phyloP scores from a whole-genome alignment of 2,888 invertebrate species.

The Acronicta aceris region DNA sequence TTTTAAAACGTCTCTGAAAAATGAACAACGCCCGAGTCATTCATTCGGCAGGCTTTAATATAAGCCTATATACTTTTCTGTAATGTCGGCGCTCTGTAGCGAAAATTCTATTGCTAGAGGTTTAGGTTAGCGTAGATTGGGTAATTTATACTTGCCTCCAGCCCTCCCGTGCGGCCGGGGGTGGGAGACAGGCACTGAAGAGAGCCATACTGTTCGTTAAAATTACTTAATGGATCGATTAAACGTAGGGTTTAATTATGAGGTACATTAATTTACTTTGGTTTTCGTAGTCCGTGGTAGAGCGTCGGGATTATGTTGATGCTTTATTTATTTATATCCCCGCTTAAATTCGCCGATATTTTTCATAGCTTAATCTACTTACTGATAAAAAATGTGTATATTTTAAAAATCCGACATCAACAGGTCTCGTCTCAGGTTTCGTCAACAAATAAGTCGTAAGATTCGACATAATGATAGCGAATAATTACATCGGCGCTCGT shows the following conservation, averaged over 20 bases:
- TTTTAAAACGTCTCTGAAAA: conserved; percentile 49
- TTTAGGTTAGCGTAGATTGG: conserved; percentile 87
- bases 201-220: conserved; percentile 81
- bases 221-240: conserved; percentile 86
- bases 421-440: conserved; percentile 58
- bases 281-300: conserved; percentile 48
- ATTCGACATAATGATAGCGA: conserved; percentile 63
- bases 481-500: conserved; percentile 76
- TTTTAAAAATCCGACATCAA: conserved; percentile 50
- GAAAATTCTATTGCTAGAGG: conserved; percentile 85
- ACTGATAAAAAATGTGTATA: conserved; percentile 39
- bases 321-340: conserved; percentile 56
- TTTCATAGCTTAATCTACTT: conserved; percentile 54
- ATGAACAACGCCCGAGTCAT: conserved; percentile 68
- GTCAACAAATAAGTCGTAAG: conserved; percentile 56
- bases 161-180: conserved; percentile 67
- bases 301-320: conserved; percentile 56
- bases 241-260: conserved; percentile 78
- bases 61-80: conserved; percentile 83
- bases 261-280: conserved; percentile 71
- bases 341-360: conserved; percentile 51
- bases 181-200: conserved; percentile 75
- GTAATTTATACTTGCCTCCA: conserved; percentile 87
- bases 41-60: conserved; percentile 76
- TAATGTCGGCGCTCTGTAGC: conserved; percentile 78